Percentiles rank a stretch among this genome's conserved stretches.
Conservation (phyloP, 2,113 vertebrate genomes). For the Etia nguti region DNA sequence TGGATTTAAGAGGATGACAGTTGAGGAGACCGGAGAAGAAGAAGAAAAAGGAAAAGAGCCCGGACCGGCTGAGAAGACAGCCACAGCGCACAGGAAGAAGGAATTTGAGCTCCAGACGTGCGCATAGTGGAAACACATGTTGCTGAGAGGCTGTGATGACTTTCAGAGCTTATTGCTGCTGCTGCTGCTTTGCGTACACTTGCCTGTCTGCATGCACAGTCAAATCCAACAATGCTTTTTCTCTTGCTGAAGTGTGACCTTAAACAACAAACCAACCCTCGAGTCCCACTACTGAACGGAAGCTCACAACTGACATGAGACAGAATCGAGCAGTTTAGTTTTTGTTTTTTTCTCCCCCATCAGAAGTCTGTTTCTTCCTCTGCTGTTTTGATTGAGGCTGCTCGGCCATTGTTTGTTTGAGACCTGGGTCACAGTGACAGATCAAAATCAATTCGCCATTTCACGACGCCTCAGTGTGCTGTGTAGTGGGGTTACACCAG, state of each 20-base stretch:
- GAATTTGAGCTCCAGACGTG: conserved; percentile 21
- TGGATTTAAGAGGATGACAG: conserved; percentile 45
- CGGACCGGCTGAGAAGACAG: background rate
- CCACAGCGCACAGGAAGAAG: background rate
- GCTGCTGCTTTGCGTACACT: background rate
- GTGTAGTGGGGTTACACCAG: conserved; percentile 10
- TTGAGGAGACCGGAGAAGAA: conserved; percentile 2
- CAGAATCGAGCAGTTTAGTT: background rate
- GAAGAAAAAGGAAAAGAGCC: background rate
- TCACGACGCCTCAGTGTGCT: background rate
- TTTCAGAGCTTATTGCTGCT: background rate
- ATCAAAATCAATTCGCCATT: conserved; percentile 5
- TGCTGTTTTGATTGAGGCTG: conserved; percentile 23
- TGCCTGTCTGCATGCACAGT: background rate
- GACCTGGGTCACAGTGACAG: background rate
- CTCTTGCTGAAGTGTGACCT: conserved; percentile 11
- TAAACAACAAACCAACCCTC: background rate
- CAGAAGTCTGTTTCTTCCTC: background rate
- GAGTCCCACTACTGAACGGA: background rate
- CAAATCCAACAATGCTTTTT: background rate
- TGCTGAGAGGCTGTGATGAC: conserved; percentile 44
- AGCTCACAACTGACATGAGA: conserved; percentile 22
- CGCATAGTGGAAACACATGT: conserved; percentile 51
- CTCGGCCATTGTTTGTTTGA: conserved; percentile 7
- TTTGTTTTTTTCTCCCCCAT: background rate